Evolutionary conservation across 2,797 vertebrate genomes (phyloP).

Genomic region (Falco concolor): DNA sequence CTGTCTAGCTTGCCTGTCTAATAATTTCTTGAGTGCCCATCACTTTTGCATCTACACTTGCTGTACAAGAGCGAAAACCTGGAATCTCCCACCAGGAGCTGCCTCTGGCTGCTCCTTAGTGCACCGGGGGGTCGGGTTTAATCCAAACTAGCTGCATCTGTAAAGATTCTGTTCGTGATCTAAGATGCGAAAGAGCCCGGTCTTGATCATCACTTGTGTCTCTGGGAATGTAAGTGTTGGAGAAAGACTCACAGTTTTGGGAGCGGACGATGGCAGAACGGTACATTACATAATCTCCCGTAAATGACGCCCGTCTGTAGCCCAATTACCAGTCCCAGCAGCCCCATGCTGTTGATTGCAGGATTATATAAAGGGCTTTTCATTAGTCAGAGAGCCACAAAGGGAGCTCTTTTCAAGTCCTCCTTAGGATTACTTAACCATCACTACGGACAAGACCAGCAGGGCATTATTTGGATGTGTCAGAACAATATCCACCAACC

Average conservation of each 20-base stretch:
- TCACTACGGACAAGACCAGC: neutral
- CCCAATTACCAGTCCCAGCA: constrained; percentile 62
- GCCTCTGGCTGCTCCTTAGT: neutral
- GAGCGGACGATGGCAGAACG: neutral
- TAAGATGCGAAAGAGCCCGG: neutral
- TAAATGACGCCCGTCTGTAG: constrained; percentile 12
- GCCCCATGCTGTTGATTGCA: constrained; percentile 63
- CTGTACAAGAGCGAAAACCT: neutral
- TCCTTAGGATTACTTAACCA: constrained; percentile 42
- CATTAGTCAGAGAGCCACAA: constrained; percentile 57
- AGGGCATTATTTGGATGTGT: neutral
- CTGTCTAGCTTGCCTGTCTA: neutral
- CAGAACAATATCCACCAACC: neutral
- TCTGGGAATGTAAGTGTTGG: neutral
- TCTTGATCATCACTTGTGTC: neutral
- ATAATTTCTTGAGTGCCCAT: neutral
- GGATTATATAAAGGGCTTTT: constrained; percentile 67
- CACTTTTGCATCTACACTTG: neutral
- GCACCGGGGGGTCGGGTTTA: rapidly evolving
- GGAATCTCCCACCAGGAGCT: neutral
- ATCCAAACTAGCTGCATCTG: neutral
- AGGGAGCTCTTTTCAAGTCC: constrained; percentile 50
- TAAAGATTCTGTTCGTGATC: neutral
- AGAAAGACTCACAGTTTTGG: neutral
- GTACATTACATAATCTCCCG: constrained; percentile 55